Conservation (phyloP, 2,113 vertebrate species). For the Pseudorectes ferrugineus region DNA sequence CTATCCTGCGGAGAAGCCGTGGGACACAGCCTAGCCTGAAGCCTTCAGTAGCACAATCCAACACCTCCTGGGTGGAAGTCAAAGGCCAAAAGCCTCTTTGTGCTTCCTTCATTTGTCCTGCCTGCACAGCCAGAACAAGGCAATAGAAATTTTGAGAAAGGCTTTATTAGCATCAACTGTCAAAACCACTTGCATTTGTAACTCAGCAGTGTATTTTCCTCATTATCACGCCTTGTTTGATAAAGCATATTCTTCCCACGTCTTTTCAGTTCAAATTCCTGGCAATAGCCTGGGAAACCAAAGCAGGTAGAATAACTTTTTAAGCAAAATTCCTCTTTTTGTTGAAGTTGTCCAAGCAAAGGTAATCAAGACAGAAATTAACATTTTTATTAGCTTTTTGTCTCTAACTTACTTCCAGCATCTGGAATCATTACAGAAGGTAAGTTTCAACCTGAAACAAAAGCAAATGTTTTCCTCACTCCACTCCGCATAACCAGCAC, state of each 20-base stretch:
- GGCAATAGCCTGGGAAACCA: not conserved
- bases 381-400: not conserved
- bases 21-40: not conserved
- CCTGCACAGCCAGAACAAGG: not conserved
- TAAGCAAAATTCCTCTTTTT: not conserved
- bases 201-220: not conserved
- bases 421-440: not conserved
- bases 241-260: not conserved
- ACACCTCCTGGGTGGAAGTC: not conserved
- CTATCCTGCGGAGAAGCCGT: fast-evolving
- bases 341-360: not conserved
- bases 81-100: not conserved
- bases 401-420: not conserved
- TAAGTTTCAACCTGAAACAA: not conserved
- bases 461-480: not conserved
- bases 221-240: not conserved
- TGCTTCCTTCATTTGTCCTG: not conserved
- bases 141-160: not conserved
- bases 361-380: not conserved
- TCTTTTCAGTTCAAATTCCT: not conserved
- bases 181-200: not conserved
- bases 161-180: not conserved
- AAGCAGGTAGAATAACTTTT: not conserved
- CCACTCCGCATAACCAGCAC: not conserved
- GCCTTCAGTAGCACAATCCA: not conserved